Evolutionary conservation across 2,888 invertebrate genomes (phyloP).

Genomic region (Scaptomyza polygonia): DNA sequence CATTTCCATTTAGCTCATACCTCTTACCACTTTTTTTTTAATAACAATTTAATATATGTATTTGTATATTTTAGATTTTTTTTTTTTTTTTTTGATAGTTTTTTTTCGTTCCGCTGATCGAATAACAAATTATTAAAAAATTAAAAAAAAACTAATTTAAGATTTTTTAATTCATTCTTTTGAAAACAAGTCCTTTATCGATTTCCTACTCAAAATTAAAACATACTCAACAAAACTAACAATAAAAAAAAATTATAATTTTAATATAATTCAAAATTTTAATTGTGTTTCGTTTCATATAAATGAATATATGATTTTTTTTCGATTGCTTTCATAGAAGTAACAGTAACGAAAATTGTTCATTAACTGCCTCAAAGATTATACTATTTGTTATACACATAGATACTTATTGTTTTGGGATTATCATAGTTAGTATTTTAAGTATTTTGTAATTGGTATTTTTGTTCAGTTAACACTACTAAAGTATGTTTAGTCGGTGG

Average conservation of each 20-base stretch:
- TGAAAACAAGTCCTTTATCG: too few relatives aligned
- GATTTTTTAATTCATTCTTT: too few relatives aligned
- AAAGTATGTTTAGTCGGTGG: conserved; percentile 69
- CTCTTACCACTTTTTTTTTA: neutral
- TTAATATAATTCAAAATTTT: too few relatives aligned
- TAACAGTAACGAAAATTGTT: too few relatives aligned
- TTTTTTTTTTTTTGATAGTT: conserved; percentile 7
- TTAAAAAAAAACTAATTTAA: too few relatives aligned
- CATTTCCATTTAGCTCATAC: conserved; percentile 12
- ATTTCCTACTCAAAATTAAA: too few relatives aligned
- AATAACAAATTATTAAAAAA: neutral
- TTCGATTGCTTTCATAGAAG: too few relatives aligned
- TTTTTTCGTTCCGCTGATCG: neutral
- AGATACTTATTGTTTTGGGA: conserved; percentile 3
- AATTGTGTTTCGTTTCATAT: too few relatives aligned
- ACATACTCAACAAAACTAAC: too few relatives aligned
- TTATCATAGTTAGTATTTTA: conserved; percentile 1
- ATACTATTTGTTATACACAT: neutral
- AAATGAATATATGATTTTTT: too few relatives aligned
- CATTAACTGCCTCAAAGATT: too few relatives aligned
- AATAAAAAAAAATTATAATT: too few relatives aligned
- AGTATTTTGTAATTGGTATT: conserved; percentile 1
- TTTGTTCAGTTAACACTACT: conserved; percentile 45
- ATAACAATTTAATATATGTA: conserved; percentile 32
- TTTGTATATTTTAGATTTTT: conserved; percentile 25